Base-by-base conservation (phyloP, 2,113 vertebrate species). In the Okapia johnstoni region DNA sequence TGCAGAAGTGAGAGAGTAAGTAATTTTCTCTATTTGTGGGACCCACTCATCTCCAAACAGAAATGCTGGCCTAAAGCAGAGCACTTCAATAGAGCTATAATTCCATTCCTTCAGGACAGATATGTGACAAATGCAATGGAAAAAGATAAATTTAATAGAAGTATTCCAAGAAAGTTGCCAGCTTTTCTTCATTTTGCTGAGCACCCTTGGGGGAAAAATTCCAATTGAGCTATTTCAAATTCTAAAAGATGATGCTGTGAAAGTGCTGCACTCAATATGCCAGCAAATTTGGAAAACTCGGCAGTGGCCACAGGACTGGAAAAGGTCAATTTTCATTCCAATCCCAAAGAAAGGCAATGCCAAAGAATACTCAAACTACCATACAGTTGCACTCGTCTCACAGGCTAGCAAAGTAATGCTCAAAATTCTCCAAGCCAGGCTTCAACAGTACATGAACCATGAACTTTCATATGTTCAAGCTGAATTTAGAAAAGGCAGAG, bases 81-180 rank as follows among this genome's bases (percentile, higher is more conserved):
- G 11, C 77, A 92, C 90, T 93, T 87, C 21, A 36, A 73, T 46
- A 76, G 12, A 85, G 43, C 33, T 81, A 3, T 16, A n/a, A 2
- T 76, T 80, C 26, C n/a, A 36, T 87, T 93, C 36, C 43, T 80
- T 73, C 19, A 33, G 26, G 85, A 84, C 25, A 61, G 33, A 28
- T 46, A 3, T 13, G 19, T 63, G 77, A 52, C 81, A 96, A 48
- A n/a, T 61, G 40, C 16, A 79, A 46, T 66, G n/a, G 33, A 25
- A 90, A 93, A 83, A 90, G n/a, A 89, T 89, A 40, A 87, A 79
- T 79, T 86, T 61, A 83, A 54, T 90, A 63, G 30, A 94, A 76
- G 84, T 79, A 96, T 73, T 93, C 97, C 83, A 94, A 95, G 70
- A 83, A 80, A 79, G 50, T 90, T 91, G 83, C 54, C 93, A 96